Evolutionary conservation across 2,888 invertebrate species (phyloP).

Genomic region (Apodemia zela): DNA sequence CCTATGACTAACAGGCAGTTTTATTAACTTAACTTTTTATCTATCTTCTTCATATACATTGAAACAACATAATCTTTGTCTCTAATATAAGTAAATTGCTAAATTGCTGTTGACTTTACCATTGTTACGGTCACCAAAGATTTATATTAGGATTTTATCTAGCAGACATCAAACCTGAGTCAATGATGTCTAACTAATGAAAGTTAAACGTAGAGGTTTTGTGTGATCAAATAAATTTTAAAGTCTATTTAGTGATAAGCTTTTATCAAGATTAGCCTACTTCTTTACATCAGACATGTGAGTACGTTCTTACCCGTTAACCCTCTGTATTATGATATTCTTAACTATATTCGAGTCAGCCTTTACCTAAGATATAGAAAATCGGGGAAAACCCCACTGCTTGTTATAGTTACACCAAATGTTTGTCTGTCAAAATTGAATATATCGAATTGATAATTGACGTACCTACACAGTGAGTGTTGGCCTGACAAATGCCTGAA

Average conservation of each 20-base stretch:
- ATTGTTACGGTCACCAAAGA: not conserved
- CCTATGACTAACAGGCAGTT: constrained; percentile 52
- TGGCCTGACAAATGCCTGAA: not conserved
- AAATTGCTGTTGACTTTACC: not conserved
- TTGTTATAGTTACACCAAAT: not conserved
- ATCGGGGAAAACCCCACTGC: not conserved
- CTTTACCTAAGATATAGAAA: not conserved
- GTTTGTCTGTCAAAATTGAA: not conserved
- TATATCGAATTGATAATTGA: not conserved
- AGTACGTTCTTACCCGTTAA: too few species aligned
- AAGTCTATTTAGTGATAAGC: not conserved
- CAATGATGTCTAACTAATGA: not conserved
- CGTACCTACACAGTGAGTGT: not conserved
- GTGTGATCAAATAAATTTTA: not conserved
- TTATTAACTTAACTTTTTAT: constrained; percentile 14
- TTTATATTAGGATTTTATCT: not conserved
- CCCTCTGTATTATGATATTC: too few species aligned
- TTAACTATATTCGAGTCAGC: not conserved
- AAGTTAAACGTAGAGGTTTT: not conserved
- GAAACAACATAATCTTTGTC: constrained; percentile 5
- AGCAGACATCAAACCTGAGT: not conserved
- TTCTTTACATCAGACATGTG: not conserved
- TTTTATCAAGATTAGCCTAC: not conserved
- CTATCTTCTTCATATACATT: constrained; percentile 9
- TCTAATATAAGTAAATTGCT: not conserved